Evolutionary conservation across 2,888 invertebrate species (phyloP).

Genomic region (Lypha dubia): DNA sequence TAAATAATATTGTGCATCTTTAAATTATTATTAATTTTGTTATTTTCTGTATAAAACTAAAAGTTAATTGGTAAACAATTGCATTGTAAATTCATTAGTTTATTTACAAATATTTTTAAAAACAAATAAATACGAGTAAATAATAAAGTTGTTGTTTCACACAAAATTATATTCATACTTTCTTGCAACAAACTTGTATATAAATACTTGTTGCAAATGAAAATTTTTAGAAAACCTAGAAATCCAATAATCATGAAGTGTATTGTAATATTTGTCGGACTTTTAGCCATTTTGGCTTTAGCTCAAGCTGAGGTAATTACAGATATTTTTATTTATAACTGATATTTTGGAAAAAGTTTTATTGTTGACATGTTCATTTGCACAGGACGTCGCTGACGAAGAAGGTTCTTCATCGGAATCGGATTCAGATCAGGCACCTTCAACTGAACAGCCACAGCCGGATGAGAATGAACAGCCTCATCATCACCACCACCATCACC

Average conservation of each 20-base stretch:
- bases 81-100: background rate
- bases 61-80: background rate
- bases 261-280: conserved; percentile 30
- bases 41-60: too few species aligned
- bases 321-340: background rate
- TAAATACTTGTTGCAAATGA: background rate
- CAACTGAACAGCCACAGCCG: background rate
- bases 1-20: too few species aligned
- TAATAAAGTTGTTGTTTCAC: background rate
- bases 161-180: background rate
- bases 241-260: conserved; percentile 34
- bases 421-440: background rate
- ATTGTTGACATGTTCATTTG: background rate
- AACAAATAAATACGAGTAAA: too few species aligned
- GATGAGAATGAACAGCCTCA: conserved; percentile 8
- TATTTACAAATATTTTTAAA: conserved; percentile 7
- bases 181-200: background rate
- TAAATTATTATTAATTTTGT: too few species aligned
- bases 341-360: background rate
- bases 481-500: background rate
- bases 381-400: conserved; percentile 20
- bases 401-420: background rate
- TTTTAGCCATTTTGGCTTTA: conserved; percentile 47
- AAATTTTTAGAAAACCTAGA: background rate
- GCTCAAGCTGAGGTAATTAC: conserved; percentile 18